phyloP scores from a whole-genome alignment of 2,888 invertebrate species.

The Brenthis ino region DNA sequence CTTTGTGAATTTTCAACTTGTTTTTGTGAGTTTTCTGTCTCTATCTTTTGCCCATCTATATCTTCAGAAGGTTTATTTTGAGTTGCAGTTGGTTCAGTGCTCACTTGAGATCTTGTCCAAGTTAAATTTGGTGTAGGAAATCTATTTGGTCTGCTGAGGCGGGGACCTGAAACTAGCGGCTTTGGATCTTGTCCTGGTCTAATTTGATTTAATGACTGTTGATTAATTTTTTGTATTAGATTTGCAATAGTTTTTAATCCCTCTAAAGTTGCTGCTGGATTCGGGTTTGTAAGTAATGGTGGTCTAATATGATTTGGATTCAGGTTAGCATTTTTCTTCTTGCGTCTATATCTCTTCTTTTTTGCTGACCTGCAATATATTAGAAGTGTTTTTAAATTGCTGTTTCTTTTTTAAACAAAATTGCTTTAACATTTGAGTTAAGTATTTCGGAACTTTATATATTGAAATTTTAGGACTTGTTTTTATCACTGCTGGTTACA shows the following conservation, averaged over 20 bases:
- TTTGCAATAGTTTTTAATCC: slow-evolving; percentile 24
- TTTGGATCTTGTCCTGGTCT: background rate
- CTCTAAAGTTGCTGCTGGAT: slow-evolving; percentile 12
- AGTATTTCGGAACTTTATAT: no score
- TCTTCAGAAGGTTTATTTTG: background rate
- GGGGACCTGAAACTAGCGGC: slow-evolving; percentile 26
- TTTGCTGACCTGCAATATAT: slow-evolving; percentile 5
- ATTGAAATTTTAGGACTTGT: no score
- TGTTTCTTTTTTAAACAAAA: background rate
- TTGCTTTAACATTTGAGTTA: no score
- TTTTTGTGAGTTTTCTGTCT: background rate
- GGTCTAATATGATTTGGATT: background rate
- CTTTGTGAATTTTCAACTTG: background rate
- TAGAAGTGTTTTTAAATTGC: background rate
- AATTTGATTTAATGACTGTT: slow-evolving; percentile 9
- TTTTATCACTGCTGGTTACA: no score
- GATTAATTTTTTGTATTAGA: slow-evolving; percentile 21
- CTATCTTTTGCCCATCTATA: background rate
- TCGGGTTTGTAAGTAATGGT: background rate
- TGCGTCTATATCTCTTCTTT: slow-evolving; percentile 13
- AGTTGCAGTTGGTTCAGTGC: background rate
- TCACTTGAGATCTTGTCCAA: no score
- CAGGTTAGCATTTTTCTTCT: background rate
- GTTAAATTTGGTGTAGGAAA: background rate
- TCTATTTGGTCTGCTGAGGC: background rate